phyloP scores from a whole-genome alignment of 2,797 vertebrate species.

The Delichon dasypus region DNA sequence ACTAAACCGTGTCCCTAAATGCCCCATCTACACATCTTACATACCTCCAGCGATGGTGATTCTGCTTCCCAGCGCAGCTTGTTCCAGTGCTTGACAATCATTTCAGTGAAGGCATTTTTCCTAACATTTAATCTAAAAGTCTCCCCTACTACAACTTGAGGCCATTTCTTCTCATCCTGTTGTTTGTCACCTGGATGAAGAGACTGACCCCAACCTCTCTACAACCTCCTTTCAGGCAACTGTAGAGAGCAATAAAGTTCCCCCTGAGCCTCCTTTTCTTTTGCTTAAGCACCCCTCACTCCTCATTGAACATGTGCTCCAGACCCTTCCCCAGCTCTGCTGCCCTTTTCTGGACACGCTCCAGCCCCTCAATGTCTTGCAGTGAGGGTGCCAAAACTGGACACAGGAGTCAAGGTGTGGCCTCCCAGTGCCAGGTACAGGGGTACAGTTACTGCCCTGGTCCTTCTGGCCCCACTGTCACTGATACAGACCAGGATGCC shows the following conservation, averaged over 20 bases:
- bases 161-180: background rate
- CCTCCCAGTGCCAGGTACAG: fast-evolving
- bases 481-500: background rate
- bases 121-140: background rate
- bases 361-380: background rate
- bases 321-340: fast-evolving
- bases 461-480: background rate
- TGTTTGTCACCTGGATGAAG: background rate
- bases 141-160: background rate
- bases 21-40: background rate
- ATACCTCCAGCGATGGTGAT: background rate
- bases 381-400: background rate
- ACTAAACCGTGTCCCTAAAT: background rate
- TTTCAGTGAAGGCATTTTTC: background rate
- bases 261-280: background rate
- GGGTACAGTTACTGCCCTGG: fast-evolving
- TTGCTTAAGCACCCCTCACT: fast-evolving
- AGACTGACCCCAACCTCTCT: background rate
- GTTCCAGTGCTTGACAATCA: background rate
- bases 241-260: background rate
- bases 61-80: background rate
- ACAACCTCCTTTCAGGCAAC: background rate
- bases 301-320: background rate
- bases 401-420: fast-evolving
- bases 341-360: fast-evolving